Evolutionary conservation across 2,888 invertebrate genomes (phyloP).

Genomic region (Schizotus pectinicornis): DNA sequence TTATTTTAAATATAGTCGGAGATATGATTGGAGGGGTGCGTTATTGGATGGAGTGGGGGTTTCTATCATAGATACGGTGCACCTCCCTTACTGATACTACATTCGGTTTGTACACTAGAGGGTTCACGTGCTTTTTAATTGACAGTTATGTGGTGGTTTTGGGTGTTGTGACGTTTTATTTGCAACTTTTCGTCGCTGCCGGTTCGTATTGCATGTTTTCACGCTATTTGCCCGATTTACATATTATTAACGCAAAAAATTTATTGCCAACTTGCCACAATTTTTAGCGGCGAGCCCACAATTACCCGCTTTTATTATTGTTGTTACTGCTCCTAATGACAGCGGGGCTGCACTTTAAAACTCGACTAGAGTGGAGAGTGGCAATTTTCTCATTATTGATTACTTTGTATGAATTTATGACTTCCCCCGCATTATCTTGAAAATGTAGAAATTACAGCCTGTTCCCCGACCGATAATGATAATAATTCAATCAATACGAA

Average conservation of each 20-base stretch:
- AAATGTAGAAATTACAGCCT: slow-evolving; percentile 17
- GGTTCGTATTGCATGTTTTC: slow-evolving; percentile 22
- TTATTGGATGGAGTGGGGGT: slow-evolving; percentile 38
- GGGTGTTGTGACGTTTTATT: slow-evolving; percentile 13
- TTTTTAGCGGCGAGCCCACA: too few species aligned
- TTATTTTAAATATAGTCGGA: slow-evolving; percentile 37
- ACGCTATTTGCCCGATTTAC: slow-evolving; percentile 1
- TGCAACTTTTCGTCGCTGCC: slow-evolving; percentile 2
- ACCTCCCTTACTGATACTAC: slow-evolving; percentile 30
- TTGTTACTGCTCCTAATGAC: too few species aligned
- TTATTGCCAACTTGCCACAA: too few species aligned
- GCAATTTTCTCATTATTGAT: slow-evolving; percentile 10
- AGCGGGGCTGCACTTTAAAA: too few species aligned
- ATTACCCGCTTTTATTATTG: too few species aligned
- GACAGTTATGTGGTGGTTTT: slow-evolving; percentile 31
- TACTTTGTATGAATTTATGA: slow-evolving; percentile 3
- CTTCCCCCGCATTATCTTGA: slow-evolving; percentile 10
- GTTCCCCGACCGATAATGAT: slow-evolving; percentile 11
- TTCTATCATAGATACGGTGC: slow-evolving; percentile 35
- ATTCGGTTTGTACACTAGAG: slow-evolving; percentile 31
- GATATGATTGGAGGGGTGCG: slow-evolving; percentile 33
- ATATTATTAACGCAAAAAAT: too few species aligned
- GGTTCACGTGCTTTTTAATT: slow-evolving; percentile 31
- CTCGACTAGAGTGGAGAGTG: too few species aligned
- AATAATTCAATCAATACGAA: slow-evolving; percentile 16